Evolutionary conservation across 1,140 invertebrate genomes (phyloP), one percentile per base, ranked within the genome.

Genomic region (Cheumatopsyche charites): DNA sequence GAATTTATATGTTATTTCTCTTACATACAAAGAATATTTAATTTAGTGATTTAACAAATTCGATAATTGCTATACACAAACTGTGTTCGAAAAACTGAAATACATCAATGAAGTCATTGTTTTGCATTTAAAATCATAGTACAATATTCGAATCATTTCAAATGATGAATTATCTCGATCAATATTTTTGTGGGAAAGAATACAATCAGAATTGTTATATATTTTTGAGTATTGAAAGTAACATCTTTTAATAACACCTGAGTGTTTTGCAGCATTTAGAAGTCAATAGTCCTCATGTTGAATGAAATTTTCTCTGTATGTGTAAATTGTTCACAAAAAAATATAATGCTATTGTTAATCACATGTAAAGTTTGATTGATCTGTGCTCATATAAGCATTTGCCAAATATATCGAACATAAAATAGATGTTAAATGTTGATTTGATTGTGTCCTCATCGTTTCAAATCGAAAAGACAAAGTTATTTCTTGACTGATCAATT

Each of bases 371-470:
- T 5, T 43, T 45, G 21, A 62, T 45, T 65, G 42, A 65, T 45
- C 17, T 65, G n/a, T 66, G 63, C 63, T 66, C 63, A 66, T 42
- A 1, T 47, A 47, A 66, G 43, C 23, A 66, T 66, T 26, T 66
- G 63, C 63, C 63, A 66, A 66, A 66, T 66, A 47, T 66, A 47
- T 66, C 47, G n/a, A n/a, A n/a, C n/a, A n/a, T 66, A 66, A 42
- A 65, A 43, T 65, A 65, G 17, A 65, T 62, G 23, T 62, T 62
- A 62, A 26, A 62, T 62, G 26, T 43, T 42, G 41, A 41, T 42
- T 42, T 42, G 9, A 58, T 25, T 58, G 21, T 26, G 25, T 23
- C 12, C 4, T 52, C 15, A 17, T 23, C 25, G 21, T 58, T 25
- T 58, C n/a, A 19, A 58, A 21, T 47, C 42, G 19, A 66, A 66